Evolutionary conservation across 2,113 vertebrate genomes (phyloP).

Genomic region (Bothrops jararaca): DNA sequence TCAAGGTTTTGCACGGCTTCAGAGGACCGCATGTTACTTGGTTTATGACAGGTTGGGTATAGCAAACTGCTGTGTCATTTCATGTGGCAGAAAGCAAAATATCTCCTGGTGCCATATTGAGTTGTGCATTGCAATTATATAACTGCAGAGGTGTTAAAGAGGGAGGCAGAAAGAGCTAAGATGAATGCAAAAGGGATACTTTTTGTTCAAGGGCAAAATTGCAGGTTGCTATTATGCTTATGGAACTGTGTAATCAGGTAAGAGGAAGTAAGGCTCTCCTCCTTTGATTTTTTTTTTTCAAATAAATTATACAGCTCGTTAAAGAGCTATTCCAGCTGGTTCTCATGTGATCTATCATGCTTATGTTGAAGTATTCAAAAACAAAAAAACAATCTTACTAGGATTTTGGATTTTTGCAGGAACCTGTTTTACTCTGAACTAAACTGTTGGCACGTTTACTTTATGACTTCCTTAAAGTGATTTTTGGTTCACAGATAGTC

Average conservation of each 20-base stretch:
- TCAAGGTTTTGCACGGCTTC: not conserved
- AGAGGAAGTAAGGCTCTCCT: not conserved
- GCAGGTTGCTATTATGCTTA: not conserved
- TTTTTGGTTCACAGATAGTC: not conserved
- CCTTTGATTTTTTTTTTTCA: not conserved
- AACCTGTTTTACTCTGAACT: not conserved
- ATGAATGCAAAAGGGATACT: conserved; percentile 1
- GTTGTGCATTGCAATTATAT: not conserved
- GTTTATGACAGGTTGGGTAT: conserved; percentile 15
- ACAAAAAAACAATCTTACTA: not conserved
- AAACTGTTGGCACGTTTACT: not conserved
- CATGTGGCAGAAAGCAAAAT: not conserved
- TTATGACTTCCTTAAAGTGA: not conserved
- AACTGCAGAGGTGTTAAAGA: not conserved
- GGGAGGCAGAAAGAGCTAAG: not conserved
- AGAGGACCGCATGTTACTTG: not conserved
- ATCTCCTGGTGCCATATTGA: not conserved
- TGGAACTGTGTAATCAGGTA: conserved; percentile 8
- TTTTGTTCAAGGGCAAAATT: not conserved
- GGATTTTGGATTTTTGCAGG: not conserved
- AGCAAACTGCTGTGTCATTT: not conserved
- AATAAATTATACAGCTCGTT: not conserved
- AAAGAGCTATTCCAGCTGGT: not conserved
- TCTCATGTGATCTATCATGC: not conserved
- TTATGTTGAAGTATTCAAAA: not conserved